Evolutionary conservation across 2,113 vertebrate genomes (phyloP).

Genomic region (Cavia porcellus): DNA sequence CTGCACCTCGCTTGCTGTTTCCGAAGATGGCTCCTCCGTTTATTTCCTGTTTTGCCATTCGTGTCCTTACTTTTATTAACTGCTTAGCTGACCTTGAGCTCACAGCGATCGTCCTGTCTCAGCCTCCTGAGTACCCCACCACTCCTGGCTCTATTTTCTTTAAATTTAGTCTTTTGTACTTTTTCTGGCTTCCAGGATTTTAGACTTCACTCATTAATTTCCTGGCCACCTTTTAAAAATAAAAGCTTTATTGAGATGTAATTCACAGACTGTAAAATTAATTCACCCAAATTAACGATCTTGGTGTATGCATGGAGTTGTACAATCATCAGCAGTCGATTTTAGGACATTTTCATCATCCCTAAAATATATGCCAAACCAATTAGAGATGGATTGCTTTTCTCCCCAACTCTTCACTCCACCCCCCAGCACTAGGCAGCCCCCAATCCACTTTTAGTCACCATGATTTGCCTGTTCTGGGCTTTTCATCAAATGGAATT

Average conservation of each 20-base stretch:
- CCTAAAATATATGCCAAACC: neutral
- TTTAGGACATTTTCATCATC: neutral
- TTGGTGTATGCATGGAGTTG: neutral
- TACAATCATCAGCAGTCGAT: neutral
- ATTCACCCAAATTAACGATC: neutral
- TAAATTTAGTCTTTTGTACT: neutral
- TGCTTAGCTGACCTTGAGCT: neutral
- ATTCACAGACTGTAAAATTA: neutral
- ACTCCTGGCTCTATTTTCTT: neutral
- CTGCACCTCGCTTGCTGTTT: neutral
- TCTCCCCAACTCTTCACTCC: neutral
- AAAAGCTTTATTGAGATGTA: neutral
- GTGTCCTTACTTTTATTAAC: neutral
- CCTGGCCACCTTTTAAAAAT: neutral
- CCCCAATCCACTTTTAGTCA: neutral
- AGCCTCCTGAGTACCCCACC: neutral
- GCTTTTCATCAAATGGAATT: neutral
- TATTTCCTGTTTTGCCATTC: neutral
- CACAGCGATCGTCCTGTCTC: neutral
- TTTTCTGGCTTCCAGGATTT: conserved; percentile 10
- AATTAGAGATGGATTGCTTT: neutral
- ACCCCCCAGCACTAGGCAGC: neutral
- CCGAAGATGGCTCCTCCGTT: neutral
- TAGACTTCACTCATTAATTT: conserved; percentile 3
- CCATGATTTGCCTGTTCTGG: neutral